phyloP scores from a whole-genome alignment of 2,113 vertebrate species.

The Phaethon lepturus region DNA sequence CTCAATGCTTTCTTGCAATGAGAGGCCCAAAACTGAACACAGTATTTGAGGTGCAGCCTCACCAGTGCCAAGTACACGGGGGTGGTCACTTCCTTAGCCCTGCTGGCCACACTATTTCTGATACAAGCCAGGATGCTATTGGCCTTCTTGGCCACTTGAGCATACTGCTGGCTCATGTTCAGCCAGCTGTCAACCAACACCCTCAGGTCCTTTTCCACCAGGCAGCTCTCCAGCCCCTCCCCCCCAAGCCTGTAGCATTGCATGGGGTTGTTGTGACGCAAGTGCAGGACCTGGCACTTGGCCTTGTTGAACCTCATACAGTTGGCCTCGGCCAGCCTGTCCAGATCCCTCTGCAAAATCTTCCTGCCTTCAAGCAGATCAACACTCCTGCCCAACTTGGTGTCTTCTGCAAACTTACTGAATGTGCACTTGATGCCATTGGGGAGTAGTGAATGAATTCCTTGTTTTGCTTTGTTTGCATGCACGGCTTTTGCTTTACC shows the following conservation, averaged over 20 bases:
- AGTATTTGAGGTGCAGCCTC: too few relatives aligned
- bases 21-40: too few relatives aligned
- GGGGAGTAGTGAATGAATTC: too few relatives aligned
- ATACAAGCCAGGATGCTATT: background rate
- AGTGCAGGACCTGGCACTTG: background rate
- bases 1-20: too few relatives aligned
- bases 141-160: background rate
- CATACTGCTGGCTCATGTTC: background rate
- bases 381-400: too few relatives aligned
- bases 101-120: background rate
- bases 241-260: too few relatives aligned
- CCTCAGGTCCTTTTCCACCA: background rate
- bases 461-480: too few relatives aligned
- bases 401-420: background rate
- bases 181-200: rapidly evolving
- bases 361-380: background rate
- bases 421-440: background rate
- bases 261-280: too few relatives aligned
- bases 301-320: background rate
- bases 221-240: background rate
- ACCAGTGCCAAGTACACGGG: too few relatives aligned
- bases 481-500: too few relatives aligned
- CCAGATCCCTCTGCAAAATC: background rate
- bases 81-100: background rate
- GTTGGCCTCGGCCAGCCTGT: background rate